phyloP scores from a whole-genome alignment of 2,888 invertebrate genomes.

The Lycophotia porphyrea region DNA sequence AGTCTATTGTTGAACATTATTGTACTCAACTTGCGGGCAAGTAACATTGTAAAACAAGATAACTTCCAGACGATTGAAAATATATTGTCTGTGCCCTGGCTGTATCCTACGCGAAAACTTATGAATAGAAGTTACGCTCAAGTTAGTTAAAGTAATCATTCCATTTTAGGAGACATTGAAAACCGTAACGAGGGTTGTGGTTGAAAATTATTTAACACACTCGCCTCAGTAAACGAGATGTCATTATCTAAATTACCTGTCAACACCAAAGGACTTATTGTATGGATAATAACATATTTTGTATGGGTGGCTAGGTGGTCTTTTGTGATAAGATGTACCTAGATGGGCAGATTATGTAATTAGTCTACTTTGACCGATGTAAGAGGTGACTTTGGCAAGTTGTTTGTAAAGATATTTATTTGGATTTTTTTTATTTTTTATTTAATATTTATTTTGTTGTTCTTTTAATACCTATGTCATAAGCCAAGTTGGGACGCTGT shows the following conservation, averaged over 20 bases:
- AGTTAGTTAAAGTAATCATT: slow-evolving; percentile 2
- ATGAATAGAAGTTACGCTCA: slow-evolving; percentile 22
- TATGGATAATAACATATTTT: slow-evolving; percentile 10
- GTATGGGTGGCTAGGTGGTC: background rate
- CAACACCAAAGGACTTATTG: slow-evolving; percentile 26
- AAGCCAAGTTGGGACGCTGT: background rate
- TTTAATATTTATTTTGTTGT: background rate
- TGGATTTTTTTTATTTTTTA: too few species aligned
- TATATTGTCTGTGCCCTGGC: background rate
- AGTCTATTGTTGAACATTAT: too few species aligned
- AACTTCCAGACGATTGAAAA: background rate
- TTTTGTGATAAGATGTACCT: background rate
- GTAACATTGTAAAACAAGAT: background rate
- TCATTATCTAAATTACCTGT: slow-evolving; percentile 43
- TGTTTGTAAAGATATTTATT: background rate
- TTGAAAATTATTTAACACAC: slow-evolving; percentile 19
- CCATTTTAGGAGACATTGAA: background rate
- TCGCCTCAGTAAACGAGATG: background rate
- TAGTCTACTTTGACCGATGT: background rate
- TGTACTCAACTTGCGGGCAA: background rate
- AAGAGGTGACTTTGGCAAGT: background rate
- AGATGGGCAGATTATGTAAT: background rate
- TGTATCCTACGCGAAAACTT: background rate
- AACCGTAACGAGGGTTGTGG: slow-evolving; percentile 8
- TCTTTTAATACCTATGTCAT: background rate